Base-by-base conservation (phyloP, 2,888 invertebrate genomes). In the Mesopsocus fuscifrons region DNA sequence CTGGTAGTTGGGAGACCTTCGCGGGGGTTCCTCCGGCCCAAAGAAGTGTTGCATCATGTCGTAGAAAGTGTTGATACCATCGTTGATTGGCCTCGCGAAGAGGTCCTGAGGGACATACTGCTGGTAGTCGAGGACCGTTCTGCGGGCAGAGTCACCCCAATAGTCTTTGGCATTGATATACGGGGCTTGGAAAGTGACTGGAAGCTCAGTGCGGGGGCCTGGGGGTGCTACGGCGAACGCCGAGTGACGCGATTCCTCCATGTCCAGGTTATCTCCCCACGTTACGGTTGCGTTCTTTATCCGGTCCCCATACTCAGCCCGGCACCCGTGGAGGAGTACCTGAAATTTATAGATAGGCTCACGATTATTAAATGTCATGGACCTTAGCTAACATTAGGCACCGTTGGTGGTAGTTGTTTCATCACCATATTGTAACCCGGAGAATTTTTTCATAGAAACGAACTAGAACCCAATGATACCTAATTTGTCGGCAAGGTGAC, bases 151-250 rank as follows among this genome's bases (percentile, higher is more conserved):
- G 17, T 38, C 38, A 13, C 17, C 5, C 38, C 38, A 38, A 20
- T 38, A 38, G 20, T 38, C 20, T 20, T 20, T 38, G 38, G 38
- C 17, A 20, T 38, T 21, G 38, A 13, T 13, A 4, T 21, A 21
- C 4, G 38, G 38, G 8, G 38, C 38, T 11, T 38, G 38, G 38
- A 38, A 38, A 4, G 16, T 38, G 38, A 38, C 21, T 16, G 38
- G 38, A 3, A 38, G 38, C 16, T 38, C 38, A 5, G 38, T 38
- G 6, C 13, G 26, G 26, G 26, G 26, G 26, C 11, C 8, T 11
- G 26, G 26, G n/a, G n/a, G n/a, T n/a, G n/a, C n/a, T 26, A 26
- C 26, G 6, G 26, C 26, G 11, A 9, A 26, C 8, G 8, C 26
- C 6, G 6, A 11, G 26, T 26, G 11, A 6, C 26, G 26, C 8